Conservation (phyloP, 2,113 vertebrate species). For the Glaucomys volans region DNA sequence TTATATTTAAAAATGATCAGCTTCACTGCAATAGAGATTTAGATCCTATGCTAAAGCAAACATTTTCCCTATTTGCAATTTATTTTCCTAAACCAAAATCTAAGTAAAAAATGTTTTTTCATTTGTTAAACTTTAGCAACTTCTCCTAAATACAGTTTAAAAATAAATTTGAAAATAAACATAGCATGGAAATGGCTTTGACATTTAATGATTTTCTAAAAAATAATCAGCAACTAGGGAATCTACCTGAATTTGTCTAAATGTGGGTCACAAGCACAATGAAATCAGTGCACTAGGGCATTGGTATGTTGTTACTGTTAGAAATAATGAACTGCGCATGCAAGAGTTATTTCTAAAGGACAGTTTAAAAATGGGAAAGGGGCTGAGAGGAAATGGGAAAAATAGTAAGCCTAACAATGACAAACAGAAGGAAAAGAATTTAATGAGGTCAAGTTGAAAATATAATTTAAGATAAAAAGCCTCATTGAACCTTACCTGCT, state of each 20-base stretch:
- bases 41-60: background rate
- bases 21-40: background rate
- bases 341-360: slow-evolving; percentile 60
- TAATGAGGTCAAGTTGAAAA: slow-evolving; percentile 76
- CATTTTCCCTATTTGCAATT: background rate
- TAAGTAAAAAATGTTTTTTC: background rate
- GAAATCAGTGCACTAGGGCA: background rate
- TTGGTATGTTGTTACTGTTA: background rate
- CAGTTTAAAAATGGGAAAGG: slow-evolving; percentile 46
- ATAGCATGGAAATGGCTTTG: slow-evolving; percentile 50
- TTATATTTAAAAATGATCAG: slow-evolving; percentile 29
- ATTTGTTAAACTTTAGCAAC: background rate
- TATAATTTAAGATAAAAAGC: slow-evolving; percentile 71
- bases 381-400: slow-evolving; percentile 9
- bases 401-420: slow-evolving; percentile 43
- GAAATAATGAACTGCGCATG: slow-evolving; percentile 69
- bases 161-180: slow-evolving; percentile 51
- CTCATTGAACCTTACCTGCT: slow-evolving; percentile 64
- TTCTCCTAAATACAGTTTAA: background rate
- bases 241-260: slow-evolving; percentile 22
- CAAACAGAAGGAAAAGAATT: slow-evolving; percentile 70
- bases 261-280: background rate
- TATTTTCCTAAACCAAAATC: background rate
- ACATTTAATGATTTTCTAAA: slow-evolving; percentile 38
- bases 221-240: slow-evolving; percentile 50